phyloP scores from a whole-genome alignment of 2,888 invertebrate genomes.

The Actias luna region DNA sequence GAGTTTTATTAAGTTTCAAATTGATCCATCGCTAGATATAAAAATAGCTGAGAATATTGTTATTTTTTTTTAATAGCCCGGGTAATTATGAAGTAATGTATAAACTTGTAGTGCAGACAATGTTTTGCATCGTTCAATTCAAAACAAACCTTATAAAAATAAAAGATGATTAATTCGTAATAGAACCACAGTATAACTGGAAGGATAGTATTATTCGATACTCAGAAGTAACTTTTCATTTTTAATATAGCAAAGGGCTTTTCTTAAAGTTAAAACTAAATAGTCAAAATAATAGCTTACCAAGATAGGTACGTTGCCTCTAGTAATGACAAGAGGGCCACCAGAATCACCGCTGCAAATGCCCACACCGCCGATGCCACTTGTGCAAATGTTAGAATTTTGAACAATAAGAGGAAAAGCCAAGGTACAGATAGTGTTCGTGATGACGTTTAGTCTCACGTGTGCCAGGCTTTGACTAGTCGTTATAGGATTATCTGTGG shows the following conservation, averaged over 20 bases:
- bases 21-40: background rate
- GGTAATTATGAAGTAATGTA: background rate
- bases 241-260: too few relatives aligned
- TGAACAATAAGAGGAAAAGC: conserved; percentile 42
- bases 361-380: conserved; percentile 39
- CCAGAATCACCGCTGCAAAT: conserved; percentile 62
- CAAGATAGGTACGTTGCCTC: conserved; percentile 34
- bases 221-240: too few relatives aligned
- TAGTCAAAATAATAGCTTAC: too few relatives aligned
- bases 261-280: background rate
- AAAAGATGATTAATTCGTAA: too few relatives aligned
- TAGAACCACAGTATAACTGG: too few relatives aligned
- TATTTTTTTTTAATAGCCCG: too few relatives aligned
- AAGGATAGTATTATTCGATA: too few relatives aligned
- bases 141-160: too few relatives aligned
- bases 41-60: too few relatives aligned
- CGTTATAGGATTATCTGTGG: conserved; percentile 1
- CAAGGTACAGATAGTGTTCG: conserved; percentile 37
- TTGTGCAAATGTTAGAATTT: conserved; percentile 50
- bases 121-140: too few relatives aligned
- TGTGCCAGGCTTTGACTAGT: conserved; percentile 34
- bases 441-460: conserved; percentile 43
- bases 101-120: background rate
- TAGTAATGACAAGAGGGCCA: conserved; percentile 47
- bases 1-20: background rate